Conservation (phyloP, 2,888 invertebrate species). For the Pollenia griseotomentosa region DNA sequence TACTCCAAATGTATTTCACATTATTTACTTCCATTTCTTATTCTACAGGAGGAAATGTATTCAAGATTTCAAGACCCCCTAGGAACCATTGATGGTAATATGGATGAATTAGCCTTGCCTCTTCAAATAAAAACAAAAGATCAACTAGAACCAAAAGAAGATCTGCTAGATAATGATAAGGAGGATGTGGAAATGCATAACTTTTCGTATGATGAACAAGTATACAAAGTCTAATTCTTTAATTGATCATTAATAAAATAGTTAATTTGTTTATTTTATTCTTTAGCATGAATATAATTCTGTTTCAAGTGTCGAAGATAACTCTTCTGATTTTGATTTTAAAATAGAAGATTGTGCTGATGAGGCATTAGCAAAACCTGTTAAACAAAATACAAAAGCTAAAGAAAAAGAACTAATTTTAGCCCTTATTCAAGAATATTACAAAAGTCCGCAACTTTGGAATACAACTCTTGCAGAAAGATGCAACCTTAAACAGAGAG, state of each 20-base stretch:
- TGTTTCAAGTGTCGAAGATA: conserved; percentile 55
- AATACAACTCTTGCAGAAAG: conserved; percentile 47
- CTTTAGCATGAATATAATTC: conserved; percentile 44
- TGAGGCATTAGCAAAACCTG: conserved; percentile 15
- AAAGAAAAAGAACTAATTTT: conserved; percentile 57
- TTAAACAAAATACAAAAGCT: conserved; percentile 26
- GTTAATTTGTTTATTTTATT: background rate
- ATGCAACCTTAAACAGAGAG: conserved; percentile 59
- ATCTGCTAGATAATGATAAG: background rate
- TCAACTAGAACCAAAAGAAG: background rate
- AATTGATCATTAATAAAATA: background rate
- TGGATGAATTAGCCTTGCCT: background rate
- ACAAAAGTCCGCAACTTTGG: conserved; percentile 66
- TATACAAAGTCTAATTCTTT: background rate
- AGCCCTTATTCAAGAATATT: conserved; percentile 62
- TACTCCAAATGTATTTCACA: background rate
- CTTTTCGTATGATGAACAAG: conserved; percentile 54
- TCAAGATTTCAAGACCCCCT: conserved; percentile 56
- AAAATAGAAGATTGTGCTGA: conserved; percentile 23
- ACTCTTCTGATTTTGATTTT: conserved; percentile 37
- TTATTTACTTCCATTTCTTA: background rate
- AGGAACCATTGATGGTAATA: conserved; percentile 33
- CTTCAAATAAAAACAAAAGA: background rate
- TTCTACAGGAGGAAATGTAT: conserved; percentile 20
- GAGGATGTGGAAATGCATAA: conserved; percentile 48